These are phyloP conservation scores for Serranus cabrilla DNA, from an alignment of 2,797 vertebrate species.

Conservation along the genomic window DNA sequence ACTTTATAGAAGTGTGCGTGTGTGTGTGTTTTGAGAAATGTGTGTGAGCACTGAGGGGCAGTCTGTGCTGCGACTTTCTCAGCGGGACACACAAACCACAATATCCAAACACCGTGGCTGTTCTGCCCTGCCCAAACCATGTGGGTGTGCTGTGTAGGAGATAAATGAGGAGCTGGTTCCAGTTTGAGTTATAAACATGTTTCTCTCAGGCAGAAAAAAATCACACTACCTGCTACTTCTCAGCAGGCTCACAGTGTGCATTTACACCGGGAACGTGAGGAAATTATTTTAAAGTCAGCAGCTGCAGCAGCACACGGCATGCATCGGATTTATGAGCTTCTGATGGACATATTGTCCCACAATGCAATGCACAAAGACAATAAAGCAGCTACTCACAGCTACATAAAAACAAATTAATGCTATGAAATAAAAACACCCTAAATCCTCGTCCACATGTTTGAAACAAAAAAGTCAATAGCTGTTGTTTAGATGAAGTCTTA, in stretches of 20 bases:
- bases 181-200: constrained; percentile 20
- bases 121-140: constrained; percentile 50
- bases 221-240: background rate
- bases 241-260: background rate
- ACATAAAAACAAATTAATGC: background rate
- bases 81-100: constrained; percentile 65
- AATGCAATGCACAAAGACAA: background rate
- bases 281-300: background rate
- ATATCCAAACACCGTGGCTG: constrained; percentile 56
- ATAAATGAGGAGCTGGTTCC: constrained; percentile 30
- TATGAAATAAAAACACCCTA: background rate
- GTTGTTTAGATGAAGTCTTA: no score
- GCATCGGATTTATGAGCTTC: background rate
- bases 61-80: constrained; percentile 79
- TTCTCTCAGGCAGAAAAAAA: constrained; percentile 10
- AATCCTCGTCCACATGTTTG: no score
- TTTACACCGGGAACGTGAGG: background rate
- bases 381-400: background rate
- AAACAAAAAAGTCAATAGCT: no score
- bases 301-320: background rate
- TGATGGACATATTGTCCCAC: background rate
- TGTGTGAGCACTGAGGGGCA: constrained; percentile 60
- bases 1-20: constrained; percentile 38
- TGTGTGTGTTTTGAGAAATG: constrained; percentile 51
- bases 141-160: constrained; percentile 56